phyloP scores from a whole-genome alignment of 2,113 vertebrate species.

The Rhinolophus ferrumequinum region DNA sequence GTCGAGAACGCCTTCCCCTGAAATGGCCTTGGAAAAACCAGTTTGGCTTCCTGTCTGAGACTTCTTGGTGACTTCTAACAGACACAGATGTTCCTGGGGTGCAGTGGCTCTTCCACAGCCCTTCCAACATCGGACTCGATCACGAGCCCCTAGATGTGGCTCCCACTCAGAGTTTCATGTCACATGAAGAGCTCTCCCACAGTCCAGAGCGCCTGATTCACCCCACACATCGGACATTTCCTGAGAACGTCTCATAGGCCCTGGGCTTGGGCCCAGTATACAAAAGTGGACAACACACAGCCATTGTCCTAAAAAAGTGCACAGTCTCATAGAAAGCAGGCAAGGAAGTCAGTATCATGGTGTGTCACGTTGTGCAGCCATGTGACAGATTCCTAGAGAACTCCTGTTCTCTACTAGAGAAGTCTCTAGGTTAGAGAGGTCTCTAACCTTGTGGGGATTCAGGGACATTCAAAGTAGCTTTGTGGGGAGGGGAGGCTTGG shows the following conservation, averaged over 20 bases:
- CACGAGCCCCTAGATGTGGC: not conserved
- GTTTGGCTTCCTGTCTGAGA: slow-evolving; percentile 39
- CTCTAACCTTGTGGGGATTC: not conserved
- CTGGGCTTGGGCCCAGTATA: not conserved
- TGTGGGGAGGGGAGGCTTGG: not conserved
- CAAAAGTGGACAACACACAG: not conserved
- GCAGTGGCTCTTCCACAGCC: not conserved
- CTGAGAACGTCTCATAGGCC: not conserved
- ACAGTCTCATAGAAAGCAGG: not conserved
- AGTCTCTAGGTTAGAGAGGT: not conserved
- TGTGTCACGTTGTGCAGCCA: not conserved
- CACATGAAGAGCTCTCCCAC: not conserved
- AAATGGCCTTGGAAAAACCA: slow-evolving; percentile 54
- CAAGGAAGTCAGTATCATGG: not conserved
- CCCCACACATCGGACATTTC: not conserved
- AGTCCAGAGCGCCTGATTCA: not conserved
- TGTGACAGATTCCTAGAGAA: not conserved
- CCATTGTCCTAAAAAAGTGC: not conserved
- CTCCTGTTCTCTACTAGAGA: too few species aligned
- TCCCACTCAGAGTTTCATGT: not conserved
- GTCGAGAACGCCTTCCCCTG: slow-evolving; percentile 49
- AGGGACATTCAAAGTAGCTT: not conserved
- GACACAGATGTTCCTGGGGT: not conserved
- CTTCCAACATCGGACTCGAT: not conserved
- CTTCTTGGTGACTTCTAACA: not conserved